Conservation (phyloP, 2,888 invertebrate species). For the Chydorus sphaericus region DNA sequence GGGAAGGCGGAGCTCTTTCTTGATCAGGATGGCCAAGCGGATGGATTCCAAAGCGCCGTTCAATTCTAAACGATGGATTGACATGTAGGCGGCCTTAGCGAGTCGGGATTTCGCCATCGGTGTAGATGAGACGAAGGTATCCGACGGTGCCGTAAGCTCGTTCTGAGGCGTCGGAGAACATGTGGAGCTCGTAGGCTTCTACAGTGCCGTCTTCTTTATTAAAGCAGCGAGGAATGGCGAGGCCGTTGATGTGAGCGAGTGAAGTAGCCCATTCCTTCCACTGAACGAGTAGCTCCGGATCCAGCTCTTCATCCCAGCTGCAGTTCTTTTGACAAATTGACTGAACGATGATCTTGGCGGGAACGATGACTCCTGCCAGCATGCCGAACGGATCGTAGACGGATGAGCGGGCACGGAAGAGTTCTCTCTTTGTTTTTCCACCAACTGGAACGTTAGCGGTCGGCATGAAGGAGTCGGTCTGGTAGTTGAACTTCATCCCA, state of each 20-base stretch:
- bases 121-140: neutral
- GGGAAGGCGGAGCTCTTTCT: neutral
- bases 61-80: slow-evolving; percentile 5
- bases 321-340: slow-evolving; percentile 21
- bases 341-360: slow-evolving; percentile 23
- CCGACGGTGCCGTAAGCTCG: neutral
- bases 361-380: slow-evolving; percentile 19
- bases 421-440: slow-evolving; percentile 20
- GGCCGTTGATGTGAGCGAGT: neutral
- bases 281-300: neutral
- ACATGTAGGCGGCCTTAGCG: neutral
- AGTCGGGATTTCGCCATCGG: slow-evolving; percentile 6
- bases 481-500: neutral
- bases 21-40: neutral
- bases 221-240: neutral
- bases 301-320: slow-evolving; percentile 22
- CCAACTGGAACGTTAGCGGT: neutral
- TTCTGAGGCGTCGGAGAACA: slow-evolving; percentile 11
- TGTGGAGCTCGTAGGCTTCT: neutral
- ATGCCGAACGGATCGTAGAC: slow-evolving; percentile 25
- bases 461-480: neutral
- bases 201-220: neutral
- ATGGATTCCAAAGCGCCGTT: neutral
- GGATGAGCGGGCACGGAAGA: slow-evolving; percentile 20
- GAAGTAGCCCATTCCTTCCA: neutral